Evolutionary conservation across 1,140 invertebrate genomes (phyloP).

Genomic region (Drosophila nikananu): DNA sequence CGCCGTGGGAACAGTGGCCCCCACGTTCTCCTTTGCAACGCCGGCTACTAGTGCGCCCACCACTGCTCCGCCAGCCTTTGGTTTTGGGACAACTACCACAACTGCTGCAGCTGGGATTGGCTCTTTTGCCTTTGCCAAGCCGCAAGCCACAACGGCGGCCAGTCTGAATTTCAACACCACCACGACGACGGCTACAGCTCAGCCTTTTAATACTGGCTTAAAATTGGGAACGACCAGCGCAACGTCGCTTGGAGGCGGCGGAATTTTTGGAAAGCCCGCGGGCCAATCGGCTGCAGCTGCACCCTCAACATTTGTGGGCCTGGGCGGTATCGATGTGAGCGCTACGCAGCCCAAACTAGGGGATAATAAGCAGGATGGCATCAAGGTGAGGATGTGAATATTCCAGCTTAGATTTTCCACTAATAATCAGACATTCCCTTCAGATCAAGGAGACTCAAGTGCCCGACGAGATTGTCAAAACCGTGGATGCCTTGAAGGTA

Average conservation of each 20-base stretch:
- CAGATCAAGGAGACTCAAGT: constrained; percentile 89
- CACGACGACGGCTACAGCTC: constrained; percentile 66
- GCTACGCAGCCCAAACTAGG: constrained; percentile 86
- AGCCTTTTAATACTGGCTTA: constrained; percentile 49
- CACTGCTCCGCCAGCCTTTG: constrained; percentile 49
- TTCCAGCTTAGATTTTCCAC: no score
- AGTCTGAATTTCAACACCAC: constrained; percentile 75
- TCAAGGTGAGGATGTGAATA: constrained; percentile 64
- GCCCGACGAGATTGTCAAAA: constrained; percentile 89
- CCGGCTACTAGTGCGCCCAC: constrained; percentile 59
- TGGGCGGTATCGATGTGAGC: constrained; percentile 89
- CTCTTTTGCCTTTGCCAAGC: constrained; percentile 70
- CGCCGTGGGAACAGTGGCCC: constrained; percentile 60
- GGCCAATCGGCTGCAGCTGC: constrained; percentile 54
- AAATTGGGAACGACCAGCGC: constrained; percentile 49
- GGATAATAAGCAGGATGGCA: constrained; percentile 87
- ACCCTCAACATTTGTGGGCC: constrained; percentile 85
- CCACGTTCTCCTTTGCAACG: constrained; percentile 61
- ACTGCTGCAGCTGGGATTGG: constrained; percentile 52
- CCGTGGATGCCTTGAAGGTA: constrained; percentile 89
- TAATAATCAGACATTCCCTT: not conserved
- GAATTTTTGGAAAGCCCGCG: constrained; percentile 82
- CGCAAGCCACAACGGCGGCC: constrained; percentile 66
- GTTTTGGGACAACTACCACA: constrained; percentile 55
- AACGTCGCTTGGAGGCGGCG: constrained; percentile 35